Base-by-base conservation (phyloP, 2,113 vertebrate genomes). In the Octodon degus region DNA sequence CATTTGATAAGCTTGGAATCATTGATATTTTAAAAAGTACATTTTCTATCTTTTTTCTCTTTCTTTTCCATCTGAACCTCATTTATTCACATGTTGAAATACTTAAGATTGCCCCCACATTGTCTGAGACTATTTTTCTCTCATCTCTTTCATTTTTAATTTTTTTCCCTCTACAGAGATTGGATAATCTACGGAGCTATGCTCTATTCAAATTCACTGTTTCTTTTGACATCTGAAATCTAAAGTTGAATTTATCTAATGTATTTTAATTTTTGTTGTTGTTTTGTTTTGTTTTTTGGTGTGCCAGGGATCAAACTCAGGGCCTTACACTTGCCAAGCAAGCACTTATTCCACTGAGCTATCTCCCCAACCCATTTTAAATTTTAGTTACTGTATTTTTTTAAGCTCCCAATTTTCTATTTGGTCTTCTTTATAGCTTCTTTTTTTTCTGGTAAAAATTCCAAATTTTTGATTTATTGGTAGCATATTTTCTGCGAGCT, bases 401-500 rank as follows among this genome's bases (percentile, higher is more conserved):
- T 72, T 91, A 25, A 93, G 62, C n/a, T 80, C 11, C 22, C 68
- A 34, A 70, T 72, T 90, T 90, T 43, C 14, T 37, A 86, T 86
- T 8, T 67, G 47, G 16, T 24, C 25, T 55, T 40, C 53, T 76
- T 80, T 12, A 25, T 86, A 34, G 32, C 25, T 76, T 90, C 43
- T n/a, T 6, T 67, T 58, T 87, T 87, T 60, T 37, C 37, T 62
- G 34, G 37, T 87, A 40, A 87, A 17, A 86, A 5, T 81, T 58
- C 74, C 19, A 43, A 8, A n/a, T 89, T 92, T 47, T 90, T 82
- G 27, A 70, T 27, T 55, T 25, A 32, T 32, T 37, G 9, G 70
- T 70, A 90, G n/a, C n/a, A 74, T 76, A 89, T 82, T 90, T 86
- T 63, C 27, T n/a, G 81, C 60, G 62, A 70, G 72, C 37, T 65